Evolutionary conservation across 2,797 vertebrate species (phyloP).

Genomic region (Malurus splendens): DNA sequence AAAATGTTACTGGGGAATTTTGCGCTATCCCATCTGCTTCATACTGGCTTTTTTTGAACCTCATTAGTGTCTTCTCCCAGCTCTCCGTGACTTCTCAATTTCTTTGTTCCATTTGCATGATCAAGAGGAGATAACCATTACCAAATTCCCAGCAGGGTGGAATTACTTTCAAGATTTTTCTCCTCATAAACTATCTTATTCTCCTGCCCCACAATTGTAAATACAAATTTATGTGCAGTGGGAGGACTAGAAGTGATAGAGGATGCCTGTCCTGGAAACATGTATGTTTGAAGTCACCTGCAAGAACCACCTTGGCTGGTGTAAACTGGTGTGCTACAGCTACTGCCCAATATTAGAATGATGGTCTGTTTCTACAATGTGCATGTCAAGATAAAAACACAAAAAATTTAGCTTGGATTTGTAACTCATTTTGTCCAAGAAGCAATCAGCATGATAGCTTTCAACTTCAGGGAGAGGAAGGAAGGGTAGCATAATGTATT

Average conservation of each 20-base stretch:
- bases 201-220: not conserved
- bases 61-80: rapidly evolving
- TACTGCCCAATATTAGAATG: not conserved
- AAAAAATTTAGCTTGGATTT: not conserved
- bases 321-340: not conserved
- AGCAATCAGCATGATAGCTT: not conserved
- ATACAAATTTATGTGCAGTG: rapidly evolving
- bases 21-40: not conserved
- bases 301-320: not conserved
- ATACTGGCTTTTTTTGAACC: not conserved
- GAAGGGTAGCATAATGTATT: not conserved
- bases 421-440: not conserved
- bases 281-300: rapidly evolving
- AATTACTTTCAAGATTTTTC: not conserved
- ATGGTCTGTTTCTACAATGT: not conserved
- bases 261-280: not conserved
- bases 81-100: not conserved
- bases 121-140: not conserved
- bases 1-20: not conserved
- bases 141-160: not conserved
- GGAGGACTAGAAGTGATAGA: not conserved
- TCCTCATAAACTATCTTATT: not conserved
- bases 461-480: not conserved
- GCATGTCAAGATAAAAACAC: not conserved
- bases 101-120: not conserved